Evolutionary conservation across 2,888 invertebrate species (phyloP).

Genomic region (Drosophila atroscutellata): DNA sequence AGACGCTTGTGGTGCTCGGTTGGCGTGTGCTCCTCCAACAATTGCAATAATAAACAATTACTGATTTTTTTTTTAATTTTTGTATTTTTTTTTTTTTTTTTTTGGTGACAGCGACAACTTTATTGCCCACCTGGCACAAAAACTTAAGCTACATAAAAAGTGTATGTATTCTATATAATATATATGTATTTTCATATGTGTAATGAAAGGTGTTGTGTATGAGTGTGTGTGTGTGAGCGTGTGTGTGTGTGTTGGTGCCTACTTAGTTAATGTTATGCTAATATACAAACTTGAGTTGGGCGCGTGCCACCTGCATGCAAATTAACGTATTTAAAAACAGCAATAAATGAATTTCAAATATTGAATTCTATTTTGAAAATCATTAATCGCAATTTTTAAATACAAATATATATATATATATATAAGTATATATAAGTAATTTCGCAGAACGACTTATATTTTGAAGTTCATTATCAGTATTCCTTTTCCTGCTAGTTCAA

Average conservation of each 20-base stretch:
- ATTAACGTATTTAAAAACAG: neutral
- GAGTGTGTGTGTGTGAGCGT: neutral
- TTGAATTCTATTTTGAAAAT: neutral
- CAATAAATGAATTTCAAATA: neutral
- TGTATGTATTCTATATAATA: constrained; percentile 45
- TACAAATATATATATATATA: too few species aligned
- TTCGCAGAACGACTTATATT: neutral
- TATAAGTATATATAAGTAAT: neutral
- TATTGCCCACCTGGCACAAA: constrained; percentile 67
- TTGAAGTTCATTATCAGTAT: neutral
- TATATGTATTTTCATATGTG: constrained; percentile 24
- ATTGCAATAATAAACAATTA: neutral
- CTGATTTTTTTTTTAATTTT: constrained; percentile 1
- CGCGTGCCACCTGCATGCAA: neutral
- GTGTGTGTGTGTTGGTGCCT: constrained; percentile 23
- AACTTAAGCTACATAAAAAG: constrained; percentile 71
- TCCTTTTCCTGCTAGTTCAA: neutral
- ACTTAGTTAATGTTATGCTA: constrained; percentile 13
- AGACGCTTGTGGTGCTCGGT: constrained; percentile 42
- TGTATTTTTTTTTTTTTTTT: constrained; percentile 2
- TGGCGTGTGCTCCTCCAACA: constrained; percentile 19
- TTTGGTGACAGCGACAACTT: constrained; percentile 59
- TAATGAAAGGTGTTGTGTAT: constrained; percentile 1
- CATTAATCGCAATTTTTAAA: neutral
- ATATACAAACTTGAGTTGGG: constrained; percentile 49